These are phyloP conservation scores for Pseudopodoces humilis DNA, from an alignment of 2,113 vertebrate genomes.

Conservation along the genomic window DNA sequence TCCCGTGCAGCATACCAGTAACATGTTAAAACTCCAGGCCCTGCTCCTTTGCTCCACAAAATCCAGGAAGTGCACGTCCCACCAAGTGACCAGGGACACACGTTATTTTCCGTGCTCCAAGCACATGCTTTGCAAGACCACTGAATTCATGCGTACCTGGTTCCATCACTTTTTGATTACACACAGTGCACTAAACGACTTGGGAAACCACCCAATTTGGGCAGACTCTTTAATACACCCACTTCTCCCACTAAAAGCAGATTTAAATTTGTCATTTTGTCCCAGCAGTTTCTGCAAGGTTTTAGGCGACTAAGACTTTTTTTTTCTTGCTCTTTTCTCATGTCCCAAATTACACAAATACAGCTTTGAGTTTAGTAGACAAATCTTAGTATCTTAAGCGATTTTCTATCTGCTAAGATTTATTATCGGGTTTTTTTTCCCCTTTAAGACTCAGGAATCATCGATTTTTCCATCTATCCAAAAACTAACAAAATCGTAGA, in stretches of 20 bases:
- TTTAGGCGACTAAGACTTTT: accelerated
- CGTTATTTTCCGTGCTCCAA: accelerated
- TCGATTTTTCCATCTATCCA: accelerated
- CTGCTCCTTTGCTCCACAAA: accelerated
- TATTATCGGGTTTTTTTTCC: accelerated
- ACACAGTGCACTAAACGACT: accelerated
- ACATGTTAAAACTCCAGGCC: accelerated
- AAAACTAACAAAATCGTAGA: accelerated
- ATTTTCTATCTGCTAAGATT: accelerated
- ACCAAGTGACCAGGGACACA: accelerated
- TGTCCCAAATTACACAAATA: accelerated
- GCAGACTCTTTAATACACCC: neutral
- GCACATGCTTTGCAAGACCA: accelerated
- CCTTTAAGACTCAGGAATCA: accelerated
- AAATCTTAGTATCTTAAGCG: accelerated
- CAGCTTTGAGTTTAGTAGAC: accelerated
- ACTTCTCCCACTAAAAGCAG: accelerated
- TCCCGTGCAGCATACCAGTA: accelerated
- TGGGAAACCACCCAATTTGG: neutral
- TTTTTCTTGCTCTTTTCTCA: accelerated
- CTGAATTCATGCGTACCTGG: accelerated
- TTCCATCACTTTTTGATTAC: accelerated
- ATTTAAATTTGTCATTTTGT: neutral
- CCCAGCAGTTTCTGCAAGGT: neutral
- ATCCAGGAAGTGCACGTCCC: accelerated